Evolutionary conservation across 2,113 vertebrate species (phyloP), one percentile per base, ranked within the genome.

Genomic region (Myrmecophaga tridactyla): DNA sequence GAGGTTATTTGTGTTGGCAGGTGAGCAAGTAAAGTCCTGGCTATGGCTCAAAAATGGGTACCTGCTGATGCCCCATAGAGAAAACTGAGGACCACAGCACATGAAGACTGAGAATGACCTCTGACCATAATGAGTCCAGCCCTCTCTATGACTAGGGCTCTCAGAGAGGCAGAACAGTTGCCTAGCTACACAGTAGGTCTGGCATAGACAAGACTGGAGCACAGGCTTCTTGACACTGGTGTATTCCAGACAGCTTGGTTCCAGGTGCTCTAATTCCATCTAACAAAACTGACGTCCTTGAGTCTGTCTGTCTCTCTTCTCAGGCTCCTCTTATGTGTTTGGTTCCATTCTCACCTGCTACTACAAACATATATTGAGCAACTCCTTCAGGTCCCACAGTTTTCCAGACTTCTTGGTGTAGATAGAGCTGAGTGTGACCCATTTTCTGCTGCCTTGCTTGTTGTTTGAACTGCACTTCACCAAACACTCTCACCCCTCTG

Each of bases 391-490:
- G 4, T 17, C 25, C 25, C 0, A 39, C 63, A 31, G 31, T 7
- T 13, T n/a, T 41, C 63, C 18, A 21, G 75, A 41, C 62, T 41
- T 63, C 29, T 13, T 7, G 5, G 17, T 29, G 34, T 18, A 36
- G 13, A 51, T 2, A 0, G 36, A 73, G 18, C 15, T 69, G 18
- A 4, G 0, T 20, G 7, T 15, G 0, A n/a, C 48, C 39, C 8
- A 0, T 5, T 21, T 21, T 29, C 21, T 31, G 21, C 75, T n/a
- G 25, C 41, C 23, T 56, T 11, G 5, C 41, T 34, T 43, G 41
- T 4, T 23, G 5, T 17, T 41, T 23, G 31, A 29, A 11, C 67
- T 31, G 20, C 62, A 2, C 25, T 5, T 65, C 23, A 8, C 20
- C 51, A 2, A 15, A 14, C 20, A 12, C 4, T 20, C 13, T n/a